Conservation (phyloP, 92 coral and sea anemone species). For the Zoanthus sociatus region DNA sequence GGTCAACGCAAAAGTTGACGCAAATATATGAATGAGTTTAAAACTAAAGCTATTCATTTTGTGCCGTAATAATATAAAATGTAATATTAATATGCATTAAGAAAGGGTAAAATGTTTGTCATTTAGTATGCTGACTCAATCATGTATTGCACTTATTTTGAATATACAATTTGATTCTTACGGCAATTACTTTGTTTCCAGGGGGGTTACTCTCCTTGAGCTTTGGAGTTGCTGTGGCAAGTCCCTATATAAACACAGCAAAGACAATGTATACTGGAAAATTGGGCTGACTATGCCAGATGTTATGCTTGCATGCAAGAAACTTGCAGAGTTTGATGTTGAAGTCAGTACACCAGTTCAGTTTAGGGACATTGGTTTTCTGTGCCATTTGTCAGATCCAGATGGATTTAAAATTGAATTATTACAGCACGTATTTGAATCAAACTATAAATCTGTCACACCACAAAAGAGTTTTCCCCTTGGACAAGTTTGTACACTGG, state of each 20-base stretch:
- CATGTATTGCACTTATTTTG: no score
- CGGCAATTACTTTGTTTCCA: background rate
- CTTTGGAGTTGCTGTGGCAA: conserved; percentile 4
- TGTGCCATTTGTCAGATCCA: conserved; percentile 64
- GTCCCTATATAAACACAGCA: conserved; percentile 22
- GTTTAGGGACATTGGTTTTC: conserved; percentile 62
- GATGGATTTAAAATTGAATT: conserved; percentile 57
- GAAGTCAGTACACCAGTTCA: conserved; percentile 49
- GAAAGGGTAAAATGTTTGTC: no score
- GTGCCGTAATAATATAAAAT: no score
- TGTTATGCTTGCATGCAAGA: conserved; percentile 53
- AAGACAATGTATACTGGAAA: conserved; percentile 63
- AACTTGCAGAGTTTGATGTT: conserved; percentile 37
- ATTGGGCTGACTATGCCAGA: conserved; percentile 62
- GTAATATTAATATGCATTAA: no score
- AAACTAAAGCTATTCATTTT: no score
- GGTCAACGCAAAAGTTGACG: no score
- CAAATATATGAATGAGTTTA: no score
- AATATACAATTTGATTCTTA: background rate
- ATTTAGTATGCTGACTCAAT: no score
- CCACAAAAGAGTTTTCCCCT: conserved; percentile 46
- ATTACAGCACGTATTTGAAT: conserved; percentile 60
- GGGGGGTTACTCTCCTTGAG: conserved; percentile 22
- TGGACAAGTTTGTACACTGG: conserved; percentile 55
- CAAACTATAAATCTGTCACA: conserved; percentile 20